phyloP scores from a whole-genome alignment of 30 jellyfish, hydroid and myxozoan genomes.

The Hydractinia symbiolongicarpus region DNA sequence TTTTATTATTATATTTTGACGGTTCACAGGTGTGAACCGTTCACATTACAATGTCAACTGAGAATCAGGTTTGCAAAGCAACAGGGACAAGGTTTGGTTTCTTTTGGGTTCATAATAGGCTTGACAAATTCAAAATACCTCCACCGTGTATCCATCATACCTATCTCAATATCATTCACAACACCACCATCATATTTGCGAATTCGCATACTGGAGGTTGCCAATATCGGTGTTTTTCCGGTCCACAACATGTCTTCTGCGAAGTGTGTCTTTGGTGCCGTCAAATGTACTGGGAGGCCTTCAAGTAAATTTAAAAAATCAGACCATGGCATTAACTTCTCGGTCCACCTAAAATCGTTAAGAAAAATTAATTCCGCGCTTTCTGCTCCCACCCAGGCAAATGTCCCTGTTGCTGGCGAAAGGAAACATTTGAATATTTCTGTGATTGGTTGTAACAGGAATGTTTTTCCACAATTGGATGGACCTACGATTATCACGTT shows the following conservation, averaged over 20 bases:
- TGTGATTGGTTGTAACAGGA: not conserved
- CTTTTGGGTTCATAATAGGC: not conserved
- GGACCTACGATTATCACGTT: not conserved
- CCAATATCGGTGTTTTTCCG: not conserved
- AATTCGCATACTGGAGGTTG: not conserved
- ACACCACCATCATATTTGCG: not conserved
- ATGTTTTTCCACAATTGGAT: not conserved
- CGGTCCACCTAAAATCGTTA: not conserved
- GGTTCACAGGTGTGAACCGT: no score
- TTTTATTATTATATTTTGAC: no score
- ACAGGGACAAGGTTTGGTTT: not conserved
- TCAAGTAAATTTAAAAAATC: not conserved
- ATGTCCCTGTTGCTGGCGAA: not conserved
- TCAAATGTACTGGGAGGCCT: not conserved
- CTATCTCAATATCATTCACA: not conserved
- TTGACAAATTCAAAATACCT: not conserved
- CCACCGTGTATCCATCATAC: not conserved
- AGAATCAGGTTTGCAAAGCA: no score
- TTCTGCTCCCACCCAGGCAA: no score
- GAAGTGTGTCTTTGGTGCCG: not conserved
- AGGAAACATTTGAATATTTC: not conserved
- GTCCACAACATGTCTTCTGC: not conserved
- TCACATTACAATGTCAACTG: no score
- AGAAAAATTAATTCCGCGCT: not conserved
- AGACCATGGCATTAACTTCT: not conserved